Conservation (phyloP, 37 sponge, comb jelly and placozoan species). For the Bolinopsis microptera region DNA sequence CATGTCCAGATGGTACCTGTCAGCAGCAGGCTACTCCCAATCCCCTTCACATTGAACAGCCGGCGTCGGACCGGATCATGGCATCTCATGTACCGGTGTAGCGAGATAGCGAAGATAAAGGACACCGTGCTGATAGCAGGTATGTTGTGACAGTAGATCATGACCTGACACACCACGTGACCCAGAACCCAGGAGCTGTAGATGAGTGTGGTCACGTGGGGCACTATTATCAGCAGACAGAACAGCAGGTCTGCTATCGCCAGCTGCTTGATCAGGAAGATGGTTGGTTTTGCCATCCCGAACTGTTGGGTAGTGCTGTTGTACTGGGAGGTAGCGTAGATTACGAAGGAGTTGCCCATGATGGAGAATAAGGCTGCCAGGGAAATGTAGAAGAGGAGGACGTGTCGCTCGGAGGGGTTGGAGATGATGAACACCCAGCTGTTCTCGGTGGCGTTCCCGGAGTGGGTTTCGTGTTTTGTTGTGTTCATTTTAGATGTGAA, state of each 20-base stretch:
- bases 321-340: neutral
- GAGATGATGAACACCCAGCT: neutral
- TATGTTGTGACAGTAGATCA: neutral
- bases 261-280: neutral
- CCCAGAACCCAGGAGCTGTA: neutral
- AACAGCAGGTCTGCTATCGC: neutral
- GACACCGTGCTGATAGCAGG: neutral
- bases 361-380: neutral
- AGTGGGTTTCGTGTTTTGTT: too few relatives aligned
- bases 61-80: neutral
- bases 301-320: neutral
- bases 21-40: neutral
- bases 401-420: neutral
- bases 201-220: neutral
- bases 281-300: neutral
- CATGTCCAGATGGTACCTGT: neutral
- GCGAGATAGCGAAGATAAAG: neutral
- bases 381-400: neutral
- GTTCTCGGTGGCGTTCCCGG: neutral
- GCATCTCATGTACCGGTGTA: constrained; percentile 8
- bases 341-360: neutral
- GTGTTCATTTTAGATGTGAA: neutral
- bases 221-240: neutral
- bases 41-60: neutral
- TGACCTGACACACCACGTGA: neutral